These are phyloP conservation scores for Drosophila fuyamai DNA, from an alignment of 1,140 invertebrate species.

Conservation along the genomic window DNA sequence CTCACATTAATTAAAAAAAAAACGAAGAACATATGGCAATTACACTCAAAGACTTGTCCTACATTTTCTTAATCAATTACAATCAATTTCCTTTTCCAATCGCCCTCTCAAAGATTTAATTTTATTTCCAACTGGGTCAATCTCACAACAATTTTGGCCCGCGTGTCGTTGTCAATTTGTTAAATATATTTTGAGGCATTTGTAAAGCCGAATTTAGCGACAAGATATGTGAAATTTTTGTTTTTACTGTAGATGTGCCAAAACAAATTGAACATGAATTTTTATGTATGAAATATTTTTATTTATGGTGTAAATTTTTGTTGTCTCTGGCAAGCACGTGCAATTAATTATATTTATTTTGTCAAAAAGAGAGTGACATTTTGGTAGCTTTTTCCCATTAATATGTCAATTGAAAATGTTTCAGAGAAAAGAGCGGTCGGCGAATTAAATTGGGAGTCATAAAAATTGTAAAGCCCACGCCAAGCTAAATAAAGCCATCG, in stretches of 20 bases:
- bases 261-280: conserved; percentile 61
- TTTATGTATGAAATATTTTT: conserved; percentile 54
- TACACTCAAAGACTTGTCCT: conserved; percentile 10
- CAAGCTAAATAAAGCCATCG: conserved; percentile 61
- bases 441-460: conserved; percentile 27
- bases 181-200: conserved; percentile 70
- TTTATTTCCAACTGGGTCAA: conserved; percentile 49
- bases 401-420: conserved; percentile 31
- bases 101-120: conserved; percentile 47
- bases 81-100: conserved; percentile 51
- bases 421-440: conserved; percentile 8
- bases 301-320: conserved; percentile 45
- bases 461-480: conserved; percentile 21
- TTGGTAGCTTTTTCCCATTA: conserved; percentile 8
- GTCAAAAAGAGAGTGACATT: conserved; percentile 22
- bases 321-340: conserved; percentile 23
- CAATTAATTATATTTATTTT: conserved; percentile 64
- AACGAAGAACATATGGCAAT: conserved; percentile 8
- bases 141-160: conserved; percentile 32
- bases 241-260: conserved; percentile 52
- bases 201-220: conserved; percentile 55
- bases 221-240: conserved; percentile 53
- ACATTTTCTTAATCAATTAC: conserved; percentile 49
- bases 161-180: conserved; percentile 69
- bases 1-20: conserved; percentile 19